phyloP scores from a whole-genome alignment of 92 coral and sea anemone species.

The Heteractis magnifica region DNA sequence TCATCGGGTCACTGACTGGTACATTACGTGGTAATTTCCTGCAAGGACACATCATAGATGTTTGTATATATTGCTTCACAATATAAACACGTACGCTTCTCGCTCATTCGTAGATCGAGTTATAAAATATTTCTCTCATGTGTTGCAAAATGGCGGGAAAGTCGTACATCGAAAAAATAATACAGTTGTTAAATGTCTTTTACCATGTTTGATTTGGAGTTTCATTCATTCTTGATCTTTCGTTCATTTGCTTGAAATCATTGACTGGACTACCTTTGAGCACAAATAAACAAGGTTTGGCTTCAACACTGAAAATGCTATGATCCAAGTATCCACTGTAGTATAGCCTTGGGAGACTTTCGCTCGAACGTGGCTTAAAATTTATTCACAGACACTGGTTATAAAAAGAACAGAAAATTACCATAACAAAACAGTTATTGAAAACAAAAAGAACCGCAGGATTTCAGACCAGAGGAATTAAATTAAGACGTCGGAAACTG shows the following conservation, averaged over 20 bases:
- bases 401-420: not conserved
- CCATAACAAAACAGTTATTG: not conserved
- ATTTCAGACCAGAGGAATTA: not conserved
- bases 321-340: not conserved
- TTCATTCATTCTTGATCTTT: too few relatives aligned
- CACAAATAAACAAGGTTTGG: not conserved
- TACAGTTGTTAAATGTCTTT: too few relatives aligned
- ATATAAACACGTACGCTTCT: too few relatives aligned
- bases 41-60: not conserved
- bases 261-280: not conserved
- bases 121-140: too few relatives aligned
- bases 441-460: constrained; percentile 3
- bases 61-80: not conserved
- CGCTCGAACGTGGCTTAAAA: not conserved
- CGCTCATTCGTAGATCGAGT: too few relatives aligned
- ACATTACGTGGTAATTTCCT: not conserved
- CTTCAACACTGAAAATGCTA: not conserved
- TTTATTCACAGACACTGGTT: not conserved
- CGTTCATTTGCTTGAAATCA: not conserved
- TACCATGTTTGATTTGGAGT: too few relatives aligned
- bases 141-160: too few relatives aligned
- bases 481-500: not conserved
- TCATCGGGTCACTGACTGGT: not conserved
- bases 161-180: too few relatives aligned
- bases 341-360: not conserved